Evolutionary conservation across 2,888 invertebrate species (phyloP), one percentile per base, ranked within the genome.

Genomic region (Drosophila siamana): DNA sequence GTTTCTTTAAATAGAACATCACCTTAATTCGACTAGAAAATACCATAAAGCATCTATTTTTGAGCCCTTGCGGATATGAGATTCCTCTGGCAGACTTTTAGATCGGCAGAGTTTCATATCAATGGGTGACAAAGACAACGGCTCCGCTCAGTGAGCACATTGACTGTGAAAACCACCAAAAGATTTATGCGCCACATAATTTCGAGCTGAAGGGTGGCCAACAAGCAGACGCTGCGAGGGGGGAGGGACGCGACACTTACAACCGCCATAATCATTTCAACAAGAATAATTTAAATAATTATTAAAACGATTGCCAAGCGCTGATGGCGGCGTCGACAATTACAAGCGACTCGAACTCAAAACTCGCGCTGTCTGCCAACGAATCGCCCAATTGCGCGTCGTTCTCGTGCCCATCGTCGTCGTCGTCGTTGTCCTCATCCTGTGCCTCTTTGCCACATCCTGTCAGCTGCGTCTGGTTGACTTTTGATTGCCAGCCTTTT

Each of bases 201-300:
- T 85, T 36, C 46, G 41, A 48, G 60, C 51, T 46, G 47, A 60
- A 60, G 47, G 24, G 67, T 8, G 41, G 50, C 16, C 16, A 66
- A 60, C 13, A 41, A 26, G 33, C 43, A 44, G 26, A 52, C 13
- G 33, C 13, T 41, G 11, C 41, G 30, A 19, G 59, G 48, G n/a
- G 69, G 57, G 48, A 40, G 62, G 74, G 75, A 73, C 76, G 64
- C 71, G 86, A 84, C 79, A 81, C 84, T 84, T 86, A 88, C 86
- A 84, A 82, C 68, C 78, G 84, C 86, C 80, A 86, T 86, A 86
- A 86, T 86, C 76, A 86, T 86, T 89, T 87, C 89, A 89, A 89
- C 89, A 90, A 89, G 89, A 90, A 89, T 90, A 86, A 86, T 88
- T 86, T 86, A 86, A 86, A 88, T 88, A 88, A 86, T 84, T 88